phyloP scores from a whole-genome alignment of 2,113 vertebrate species.

The Serinus canaria region DNA sequence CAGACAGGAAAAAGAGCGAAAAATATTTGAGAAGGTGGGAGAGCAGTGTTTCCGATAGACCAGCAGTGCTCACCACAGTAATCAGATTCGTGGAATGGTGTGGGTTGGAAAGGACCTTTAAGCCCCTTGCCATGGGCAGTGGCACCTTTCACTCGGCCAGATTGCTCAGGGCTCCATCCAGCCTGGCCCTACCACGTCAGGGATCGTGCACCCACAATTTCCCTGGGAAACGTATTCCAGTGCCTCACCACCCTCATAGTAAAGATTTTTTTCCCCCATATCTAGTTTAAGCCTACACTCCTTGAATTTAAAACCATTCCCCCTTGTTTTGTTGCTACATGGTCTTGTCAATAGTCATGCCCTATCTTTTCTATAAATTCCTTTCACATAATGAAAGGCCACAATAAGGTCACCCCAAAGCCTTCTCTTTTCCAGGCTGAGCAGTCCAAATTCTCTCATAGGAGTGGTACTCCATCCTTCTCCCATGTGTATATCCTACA shows the following conservation, averaged over 20 bases:
- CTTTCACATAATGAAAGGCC: background rate
- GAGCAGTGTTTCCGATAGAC: background rate
- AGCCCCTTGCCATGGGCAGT: background rate
- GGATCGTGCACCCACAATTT: background rate
- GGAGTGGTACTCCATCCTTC: background rate
- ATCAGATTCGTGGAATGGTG: background rate
- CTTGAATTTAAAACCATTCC: background rate
- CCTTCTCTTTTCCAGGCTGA: background rate
- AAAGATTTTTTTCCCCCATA: background rate
- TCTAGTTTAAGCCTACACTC: background rate
- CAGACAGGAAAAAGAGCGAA: too few species aligned
- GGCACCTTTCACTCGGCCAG: background rate
- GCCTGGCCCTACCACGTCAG: accelerated
- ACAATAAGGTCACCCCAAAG: background rate
- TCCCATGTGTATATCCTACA: background rate
- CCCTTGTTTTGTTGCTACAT: too few species aligned
- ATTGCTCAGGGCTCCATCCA: background rate
- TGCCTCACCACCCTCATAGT: background rate
- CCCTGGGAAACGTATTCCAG: background rate
- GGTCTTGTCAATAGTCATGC: background rate
- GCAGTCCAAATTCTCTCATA: background rate
- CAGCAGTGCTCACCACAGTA: background rate
- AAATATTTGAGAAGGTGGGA: background rate
- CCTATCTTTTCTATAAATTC: background rate
- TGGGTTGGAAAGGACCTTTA: background rate